phyloP scores from a whole-genome alignment of 2,888 invertebrate species.

The Allacma fusca region DNA sequence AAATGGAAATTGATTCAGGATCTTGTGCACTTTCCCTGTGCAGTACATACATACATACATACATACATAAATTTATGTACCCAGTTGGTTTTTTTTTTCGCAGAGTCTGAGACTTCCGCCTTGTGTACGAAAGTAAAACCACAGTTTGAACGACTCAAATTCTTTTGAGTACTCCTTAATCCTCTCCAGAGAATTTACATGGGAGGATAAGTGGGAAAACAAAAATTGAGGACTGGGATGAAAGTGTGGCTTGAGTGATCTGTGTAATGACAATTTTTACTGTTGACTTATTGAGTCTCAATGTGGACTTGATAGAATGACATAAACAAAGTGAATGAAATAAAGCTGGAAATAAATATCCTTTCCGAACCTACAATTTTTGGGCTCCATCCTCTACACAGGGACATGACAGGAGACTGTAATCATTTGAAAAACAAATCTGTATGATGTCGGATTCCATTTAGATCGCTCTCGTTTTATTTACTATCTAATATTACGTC shows the following conservation, averaged over 20 bases:
- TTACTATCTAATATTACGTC: not conserved
- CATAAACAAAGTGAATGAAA: not conserved
- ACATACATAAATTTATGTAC: too few species aligned
- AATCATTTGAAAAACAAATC: conserved; percentile 9
- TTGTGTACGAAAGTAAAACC: not conserved
- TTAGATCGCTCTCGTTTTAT: not conserved
- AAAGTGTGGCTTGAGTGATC: too few species aligned
- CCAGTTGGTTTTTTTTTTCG: not conserved
- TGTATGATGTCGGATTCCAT: conserved; percentile 3
- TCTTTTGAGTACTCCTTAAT: not conserved
- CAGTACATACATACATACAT: too few species aligned
- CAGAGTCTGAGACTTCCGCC: not conserved
- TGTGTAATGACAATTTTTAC: too few species aligned
- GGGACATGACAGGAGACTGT: conserved; percentile 3
- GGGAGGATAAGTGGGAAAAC: not conserved
- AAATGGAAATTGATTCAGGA: not conserved
- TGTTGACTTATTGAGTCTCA: not conserved
- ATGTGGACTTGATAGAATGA: not conserved
- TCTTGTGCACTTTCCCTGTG: too few species aligned
- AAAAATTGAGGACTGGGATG: not conserved
- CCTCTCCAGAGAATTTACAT: not conserved
- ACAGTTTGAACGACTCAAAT: not conserved
- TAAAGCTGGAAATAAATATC: not conserved
- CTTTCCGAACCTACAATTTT: too few species aligned
- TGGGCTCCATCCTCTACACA: too few species aligned